Conservation (phyloP, 2,888 invertebrate genomes). For the Sinhomidia bicolor region DNA sequence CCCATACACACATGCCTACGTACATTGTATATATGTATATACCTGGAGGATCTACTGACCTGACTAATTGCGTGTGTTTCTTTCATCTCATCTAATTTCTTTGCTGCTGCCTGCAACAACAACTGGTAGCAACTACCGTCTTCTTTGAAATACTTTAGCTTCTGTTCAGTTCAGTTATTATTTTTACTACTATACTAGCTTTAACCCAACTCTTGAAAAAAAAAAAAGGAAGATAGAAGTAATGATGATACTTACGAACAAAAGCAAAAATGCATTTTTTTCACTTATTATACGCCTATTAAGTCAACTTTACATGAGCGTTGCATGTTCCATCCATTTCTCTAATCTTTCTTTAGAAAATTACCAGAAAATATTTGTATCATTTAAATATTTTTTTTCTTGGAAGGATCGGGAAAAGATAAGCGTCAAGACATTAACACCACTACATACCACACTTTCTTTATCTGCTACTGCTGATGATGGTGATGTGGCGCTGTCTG, state of each 20-base stretch:
- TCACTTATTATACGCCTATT: not conserved
- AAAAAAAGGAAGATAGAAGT: too few species aligned
- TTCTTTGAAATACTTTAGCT: constrained; percentile 30
- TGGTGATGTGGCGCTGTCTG: too few species aligned
- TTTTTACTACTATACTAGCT: not conserved
- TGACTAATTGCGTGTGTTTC: constrained; percentile 14
- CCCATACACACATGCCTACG: too few species aligned
- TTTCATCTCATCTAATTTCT: too few species aligned
- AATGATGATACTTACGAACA: not conserved
- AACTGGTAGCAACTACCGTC: not conserved
- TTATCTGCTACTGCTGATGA: not conserved
- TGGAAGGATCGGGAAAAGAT: not conserved
- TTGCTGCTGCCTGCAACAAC: too few species aligned
- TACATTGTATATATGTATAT: not conserved
- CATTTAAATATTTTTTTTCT: constrained; percentile 39
- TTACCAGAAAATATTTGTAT: constrained; percentile 33
- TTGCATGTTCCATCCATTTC: constrained; percentile 65
- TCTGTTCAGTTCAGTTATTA: constrained; percentile 19
- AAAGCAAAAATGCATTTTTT: not conserved
- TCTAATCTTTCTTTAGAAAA: constrained; percentile 28
- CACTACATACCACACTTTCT: too few species aligned
- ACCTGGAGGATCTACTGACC: constrained; percentile 34
- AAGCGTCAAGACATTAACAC: not conserved
- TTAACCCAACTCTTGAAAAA: not conserved
- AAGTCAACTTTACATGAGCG: constrained; percentile 57